Evolutionary conservation across 2,888 invertebrate species (phyloP).

Genomic region (Calliphora vomitoria): DNA sequence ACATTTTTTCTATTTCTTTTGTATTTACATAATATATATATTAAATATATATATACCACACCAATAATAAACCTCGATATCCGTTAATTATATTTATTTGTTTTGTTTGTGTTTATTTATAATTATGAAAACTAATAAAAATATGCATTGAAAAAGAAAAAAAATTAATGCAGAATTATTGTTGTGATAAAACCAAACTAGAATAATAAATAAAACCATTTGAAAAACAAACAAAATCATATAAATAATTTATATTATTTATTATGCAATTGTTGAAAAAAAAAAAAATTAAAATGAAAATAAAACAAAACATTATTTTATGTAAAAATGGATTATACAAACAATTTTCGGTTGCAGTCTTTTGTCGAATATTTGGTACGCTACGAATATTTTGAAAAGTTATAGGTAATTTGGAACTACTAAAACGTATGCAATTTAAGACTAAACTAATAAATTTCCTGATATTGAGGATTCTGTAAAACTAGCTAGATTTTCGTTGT

Average conservation of each 20-base stretch:
- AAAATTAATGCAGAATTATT: constrained; percentile 9
- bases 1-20: background rate
- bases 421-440: too few species aligned
- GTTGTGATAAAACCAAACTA: background rate
- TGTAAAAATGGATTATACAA: background rate
- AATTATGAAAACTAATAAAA: constrained; percentile 39
- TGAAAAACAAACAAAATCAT: background rate
- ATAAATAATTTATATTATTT: background rate
- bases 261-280: background rate
- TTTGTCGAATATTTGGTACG: background rate
- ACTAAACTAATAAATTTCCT: too few species aligned
- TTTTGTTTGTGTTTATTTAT: constrained; percentile 12
- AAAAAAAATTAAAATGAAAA: background rate
- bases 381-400: background rate
- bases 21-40: background rate
- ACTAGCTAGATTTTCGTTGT: too few species aligned
- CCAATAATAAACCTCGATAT: constrained; percentile 40
- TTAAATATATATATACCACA: constrained; percentile 2
- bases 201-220: constrained; percentile 1
- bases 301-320: background rate
- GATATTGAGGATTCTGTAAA: too few species aligned
- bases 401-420: background rate
- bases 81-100: constrained; percentile 50
- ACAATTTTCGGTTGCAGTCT: background rate
- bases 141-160: background rate